phyloP scores from a whole-genome alignment of 2,888 invertebrate genomes.

The Apamea epomidion region DNA sequence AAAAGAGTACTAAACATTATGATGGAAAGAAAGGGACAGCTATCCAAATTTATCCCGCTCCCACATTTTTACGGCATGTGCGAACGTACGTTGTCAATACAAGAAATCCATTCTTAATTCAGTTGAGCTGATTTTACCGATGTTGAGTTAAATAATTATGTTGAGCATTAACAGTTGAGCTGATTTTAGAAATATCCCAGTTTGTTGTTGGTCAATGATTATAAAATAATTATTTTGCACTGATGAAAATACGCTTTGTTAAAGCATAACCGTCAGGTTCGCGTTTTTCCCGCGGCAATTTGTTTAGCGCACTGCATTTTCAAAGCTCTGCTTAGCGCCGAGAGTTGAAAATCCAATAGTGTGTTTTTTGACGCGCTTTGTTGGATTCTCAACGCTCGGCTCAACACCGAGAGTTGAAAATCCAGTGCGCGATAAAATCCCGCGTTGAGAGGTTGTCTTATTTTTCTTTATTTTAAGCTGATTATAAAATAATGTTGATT shows the following conservation, averaged over 20 bases:
- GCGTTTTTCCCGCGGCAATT: not conserved
- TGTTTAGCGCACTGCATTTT: not conserved
- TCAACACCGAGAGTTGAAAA: not conserved
- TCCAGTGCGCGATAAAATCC: not conserved
- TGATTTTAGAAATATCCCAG: slow-evolving; percentile 1
- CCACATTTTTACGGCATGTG: not conserved
- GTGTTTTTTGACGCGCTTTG: not conserved
- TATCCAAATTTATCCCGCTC: not conserved
- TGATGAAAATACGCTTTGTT: not conserved
- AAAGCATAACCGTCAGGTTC: not conserved
- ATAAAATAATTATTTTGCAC: not conserved
- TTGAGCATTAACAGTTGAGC: not conserved
- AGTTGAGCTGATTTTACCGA: not conserved
- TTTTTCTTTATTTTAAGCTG: slow-evolving; percentile 5
- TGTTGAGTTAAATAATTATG: not conserved
- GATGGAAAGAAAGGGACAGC: not conserved
- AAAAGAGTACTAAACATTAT: not conserved
- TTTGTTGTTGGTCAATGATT: not conserved
- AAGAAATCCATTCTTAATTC: slow-evolving; percentile 1
- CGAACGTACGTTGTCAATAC: not conserved
- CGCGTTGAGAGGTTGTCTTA: not conserved
- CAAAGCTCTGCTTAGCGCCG: not conserved
- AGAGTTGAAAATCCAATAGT: not conserved
- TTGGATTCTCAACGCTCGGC: not conserved
- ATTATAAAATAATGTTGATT: slow-evolving; percentile 18